These are phyloP conservation scores for Ptychoptera albimana DNA, from an alignment of 2,888 invertebrate genomes.

Conservation along the genomic window DNA sequence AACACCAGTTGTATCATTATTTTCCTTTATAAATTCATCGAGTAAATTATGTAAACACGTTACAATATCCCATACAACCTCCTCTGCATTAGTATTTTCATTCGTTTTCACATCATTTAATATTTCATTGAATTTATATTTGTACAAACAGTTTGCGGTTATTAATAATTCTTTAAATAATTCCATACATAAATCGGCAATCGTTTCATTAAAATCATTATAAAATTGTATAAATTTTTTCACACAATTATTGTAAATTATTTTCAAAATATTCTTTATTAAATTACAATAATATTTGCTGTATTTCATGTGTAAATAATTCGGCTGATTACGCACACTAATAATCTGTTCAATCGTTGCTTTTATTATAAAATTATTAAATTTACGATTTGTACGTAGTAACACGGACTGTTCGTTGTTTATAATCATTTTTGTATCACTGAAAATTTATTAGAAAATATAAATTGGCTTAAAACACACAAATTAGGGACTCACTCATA, in stretches of 20 bases:
- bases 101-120: slow-evolving; percentile 12
- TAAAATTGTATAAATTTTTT: slow-evolving; percentile 31
- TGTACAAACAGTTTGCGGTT: slow-evolving; percentile 21
- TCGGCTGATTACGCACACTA: slow-evolving; percentile 20
- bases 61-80: slow-evolving; percentile 5
- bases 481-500: slow-evolving; percentile 20
- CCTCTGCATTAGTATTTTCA: slow-evolving; percentile 13
- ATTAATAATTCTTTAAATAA: slow-evolving; percentile 33
- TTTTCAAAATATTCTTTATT: slow-evolving; percentile 21
- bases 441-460: background rate
- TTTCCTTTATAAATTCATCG: slow-evolving; percentile 17
- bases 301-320: slow-evolving; percentile 22
- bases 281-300: slow-evolving; percentile 22
- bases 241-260: slow-evolving; percentile 31
- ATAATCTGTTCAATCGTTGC: slow-evolving; percentile 17
- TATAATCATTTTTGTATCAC: background rate
- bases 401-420: slow-evolving; percentile 28
- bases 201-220: slow-evolving; percentile 33
- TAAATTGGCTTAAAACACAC: background rate
- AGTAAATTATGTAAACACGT: slow-evolving; percentile 19
- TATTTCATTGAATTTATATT: slow-evolving; percentile 22
- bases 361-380: slow-evolving; percentile 39
- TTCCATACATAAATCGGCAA: slow-evolving; percentile 35
- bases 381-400: slow-evolving; percentile 33
- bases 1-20: slow-evolving; percentile 12